Evolutionary conservation across 2,888 invertebrate genomes (phyloP).

Genomic region (Nomada fucata): DNA sequence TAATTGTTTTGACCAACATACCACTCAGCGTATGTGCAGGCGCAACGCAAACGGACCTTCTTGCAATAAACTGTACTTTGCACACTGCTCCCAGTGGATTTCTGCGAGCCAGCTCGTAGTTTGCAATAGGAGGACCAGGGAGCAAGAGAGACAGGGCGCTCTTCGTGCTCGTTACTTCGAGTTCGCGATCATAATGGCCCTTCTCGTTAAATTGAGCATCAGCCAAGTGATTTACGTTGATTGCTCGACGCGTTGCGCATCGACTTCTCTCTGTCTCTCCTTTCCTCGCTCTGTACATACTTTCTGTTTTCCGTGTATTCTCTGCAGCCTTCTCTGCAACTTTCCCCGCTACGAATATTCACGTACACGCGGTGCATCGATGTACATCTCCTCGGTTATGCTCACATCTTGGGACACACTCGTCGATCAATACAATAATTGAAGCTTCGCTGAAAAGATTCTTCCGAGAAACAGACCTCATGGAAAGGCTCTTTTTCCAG

Average conservation of each 20-base stretch:
- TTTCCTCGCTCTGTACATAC: not conserved
- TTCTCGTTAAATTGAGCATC: constrained; percentile 84
- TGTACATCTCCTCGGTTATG: constrained; percentile 66
- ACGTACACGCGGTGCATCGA: constrained; percentile 53
- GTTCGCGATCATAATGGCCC: constrained; percentile 82
- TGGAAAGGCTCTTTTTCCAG: not conserved
- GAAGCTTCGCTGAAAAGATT: constrained; percentile 11
- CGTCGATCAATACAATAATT: constrained; percentile 46
- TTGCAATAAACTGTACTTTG: constrained; percentile 48
- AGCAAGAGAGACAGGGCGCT: constrained; percentile 43
- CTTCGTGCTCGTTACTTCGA: constrained; percentile 77
- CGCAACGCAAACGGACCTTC: constrained; percentile 10
- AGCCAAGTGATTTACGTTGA: constrained; percentile 84
- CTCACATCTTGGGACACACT: constrained; percentile 56
- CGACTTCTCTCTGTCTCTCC: constrained; percentile 36
- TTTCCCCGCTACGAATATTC: constrained; percentile 7
- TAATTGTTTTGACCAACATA: not conserved
- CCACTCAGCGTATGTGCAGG: not conserved
- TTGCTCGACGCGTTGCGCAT: constrained; percentile 80
- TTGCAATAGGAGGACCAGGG: constrained; percentile 24
- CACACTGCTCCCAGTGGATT: constrained; percentile 32
- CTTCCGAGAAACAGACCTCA: not conserved
- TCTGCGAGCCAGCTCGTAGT: constrained; percentile 4
- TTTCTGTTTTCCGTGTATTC: not conserved
- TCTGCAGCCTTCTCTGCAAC: constrained; percentile 10